A percentile compares a stretch with the other conserved stretches of the same genome.
Conservation (phyloP, 2,888 invertebrate species). For the Sminthurides aquaticus region DNA sequence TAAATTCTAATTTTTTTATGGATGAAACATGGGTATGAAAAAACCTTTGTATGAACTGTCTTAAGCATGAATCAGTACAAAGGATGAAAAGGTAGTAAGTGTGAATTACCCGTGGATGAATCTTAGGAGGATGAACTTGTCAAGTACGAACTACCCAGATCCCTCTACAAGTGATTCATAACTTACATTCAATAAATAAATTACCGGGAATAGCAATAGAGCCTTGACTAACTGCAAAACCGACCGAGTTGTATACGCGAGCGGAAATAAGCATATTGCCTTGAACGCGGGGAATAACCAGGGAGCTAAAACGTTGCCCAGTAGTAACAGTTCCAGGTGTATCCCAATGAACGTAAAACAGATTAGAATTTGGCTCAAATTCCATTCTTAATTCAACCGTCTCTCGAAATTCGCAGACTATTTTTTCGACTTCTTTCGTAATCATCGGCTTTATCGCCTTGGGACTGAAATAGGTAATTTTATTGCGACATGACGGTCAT, state of each 20-base stretch:
- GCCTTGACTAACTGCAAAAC: slow-evolving; percentile 11
- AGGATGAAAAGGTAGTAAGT: no score
- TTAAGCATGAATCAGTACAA: no score
- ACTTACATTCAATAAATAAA: no score
- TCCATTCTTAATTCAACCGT: slow-evolving; percentile 16
- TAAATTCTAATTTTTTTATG: no score
- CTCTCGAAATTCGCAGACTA: slow-evolving; percentile 11
- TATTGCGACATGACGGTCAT: no score
- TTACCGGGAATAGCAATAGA: slow-evolving; percentile 19
- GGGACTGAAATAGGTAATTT: slow-evolving; percentile 10
- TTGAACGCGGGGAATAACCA: slow-evolving; percentile 17
- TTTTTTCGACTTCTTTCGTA: slow-evolving; percentile 17
- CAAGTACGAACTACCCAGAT: no score
- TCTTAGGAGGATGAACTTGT: no score
- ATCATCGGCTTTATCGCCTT: slow-evolving; percentile 14
- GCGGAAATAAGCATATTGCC: slow-evolving; percentile 11
- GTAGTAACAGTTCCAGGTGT: slow-evolving; percentile 14
- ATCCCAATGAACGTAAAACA: slow-evolving; percentile 23
- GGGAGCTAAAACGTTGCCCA: slow-evolving; percentile 16
- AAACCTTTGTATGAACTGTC: no score
- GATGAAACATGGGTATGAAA: no score
- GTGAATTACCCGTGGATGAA: no score
- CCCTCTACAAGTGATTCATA: no score
- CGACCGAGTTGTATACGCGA: slow-evolving; percentile 20
- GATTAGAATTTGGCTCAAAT: slow-evolving; percentile 20